These are phyloP conservation scores for Remorina albescens DNA, from an alignment of 2,797 vertebrate genomes.

Conservation along the genomic window DNA sequence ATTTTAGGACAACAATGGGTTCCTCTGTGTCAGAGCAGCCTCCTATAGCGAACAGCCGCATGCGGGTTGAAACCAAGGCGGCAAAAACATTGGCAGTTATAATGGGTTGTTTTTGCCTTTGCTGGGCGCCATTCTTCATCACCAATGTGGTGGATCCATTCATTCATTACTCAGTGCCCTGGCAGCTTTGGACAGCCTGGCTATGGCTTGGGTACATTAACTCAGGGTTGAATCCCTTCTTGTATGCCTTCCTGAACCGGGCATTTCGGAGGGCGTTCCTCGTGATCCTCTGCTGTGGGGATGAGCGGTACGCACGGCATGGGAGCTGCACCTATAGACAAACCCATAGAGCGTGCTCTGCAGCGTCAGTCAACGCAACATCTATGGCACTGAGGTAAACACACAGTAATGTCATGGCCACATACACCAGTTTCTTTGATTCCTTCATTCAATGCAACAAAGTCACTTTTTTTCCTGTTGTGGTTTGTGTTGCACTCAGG, in stretches of 20 bases:
- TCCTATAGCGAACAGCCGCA: conserved; percentile 74
- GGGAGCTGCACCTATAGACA: conserved; percentile 77
- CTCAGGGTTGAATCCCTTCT: conserved; percentile 88
- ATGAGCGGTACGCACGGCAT: conserved; percentile 79
- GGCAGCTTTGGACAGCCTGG: conserved; percentile 89
- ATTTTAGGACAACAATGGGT: conserved; percentile 35
- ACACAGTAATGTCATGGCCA: conserved; percentile 19
- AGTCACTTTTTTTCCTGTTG: not conserved
- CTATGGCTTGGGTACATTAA: conserved; percentile 89
- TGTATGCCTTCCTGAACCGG: conserved; percentile 88
- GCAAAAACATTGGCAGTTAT: conserved; percentile 88
- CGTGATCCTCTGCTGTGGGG: conserved; percentile 87
- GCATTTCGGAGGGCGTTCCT: conserved; percentile 88
- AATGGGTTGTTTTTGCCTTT: conserved; percentile 89
- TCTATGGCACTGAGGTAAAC: conserved; percentile 86
- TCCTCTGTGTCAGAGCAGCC: conserved; percentile 56
- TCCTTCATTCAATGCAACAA: not conserved
- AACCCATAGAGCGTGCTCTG: conserved; percentile 71
- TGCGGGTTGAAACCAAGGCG: conserved; percentile 87
- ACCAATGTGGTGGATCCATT: conserved; percentile 89
- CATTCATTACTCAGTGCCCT: conserved; percentile 86
- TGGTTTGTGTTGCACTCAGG: not conserved
- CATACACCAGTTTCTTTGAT: not conserved
- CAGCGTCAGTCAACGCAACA: conserved; percentile 82
- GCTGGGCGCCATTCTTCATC: conserved; percentile 89